These are phyloP conservation scores for Galagoides demidoff DNA, from an alignment of 2,797 vertebrate genomes.

Conservation along the genomic window DNA sequence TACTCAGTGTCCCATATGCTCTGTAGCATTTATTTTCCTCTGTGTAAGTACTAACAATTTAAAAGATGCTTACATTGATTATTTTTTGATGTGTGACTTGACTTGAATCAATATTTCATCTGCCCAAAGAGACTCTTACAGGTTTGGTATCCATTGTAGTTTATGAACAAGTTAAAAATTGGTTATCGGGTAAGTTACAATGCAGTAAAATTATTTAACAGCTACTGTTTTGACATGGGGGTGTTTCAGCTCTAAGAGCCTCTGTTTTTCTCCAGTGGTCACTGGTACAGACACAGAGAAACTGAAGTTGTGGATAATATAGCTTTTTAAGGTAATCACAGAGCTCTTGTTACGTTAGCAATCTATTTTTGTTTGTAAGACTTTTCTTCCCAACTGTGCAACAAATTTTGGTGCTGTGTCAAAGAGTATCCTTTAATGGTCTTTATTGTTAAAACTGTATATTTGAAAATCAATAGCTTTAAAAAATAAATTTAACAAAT, in stretches of 20 bases:
- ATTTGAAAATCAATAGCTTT: constrained; percentile 14
- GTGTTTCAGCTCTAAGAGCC: background rate
- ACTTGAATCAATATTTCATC: constrained; percentile 32
- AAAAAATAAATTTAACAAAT: background rate
- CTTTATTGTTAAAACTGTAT: constrained; percentile 50
- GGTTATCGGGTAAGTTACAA: background rate
- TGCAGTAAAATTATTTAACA: constrained; percentile 24
- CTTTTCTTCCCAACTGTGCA: constrained; percentile 42
- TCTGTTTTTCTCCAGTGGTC: constrained; percentile 20
- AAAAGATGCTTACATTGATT: background rate
- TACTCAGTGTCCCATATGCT: background rate
- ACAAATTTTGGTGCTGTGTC: constrained; percentile 41
- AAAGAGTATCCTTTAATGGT: constrained; percentile 61
- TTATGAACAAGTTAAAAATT: constrained; percentile 37
- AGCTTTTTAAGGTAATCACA: constrained; percentile 77
- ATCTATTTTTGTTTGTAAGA: constrained; percentile 66
- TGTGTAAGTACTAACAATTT: background rate
- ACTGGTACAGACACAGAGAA: background rate
- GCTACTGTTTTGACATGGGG: constrained; percentile 11
- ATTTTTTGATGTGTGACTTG: background rate
- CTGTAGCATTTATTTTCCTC: background rate
- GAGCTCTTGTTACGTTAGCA: constrained; percentile 40
- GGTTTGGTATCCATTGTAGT: background rate
- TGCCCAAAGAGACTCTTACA: background rate
- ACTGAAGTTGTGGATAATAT: constrained; percentile 32